Evolutionary conservation across 2,797 vertebrate genomes (phyloP), one percentile per base, ranked within the genome.

Genomic region (Halcyon badia): DNA sequence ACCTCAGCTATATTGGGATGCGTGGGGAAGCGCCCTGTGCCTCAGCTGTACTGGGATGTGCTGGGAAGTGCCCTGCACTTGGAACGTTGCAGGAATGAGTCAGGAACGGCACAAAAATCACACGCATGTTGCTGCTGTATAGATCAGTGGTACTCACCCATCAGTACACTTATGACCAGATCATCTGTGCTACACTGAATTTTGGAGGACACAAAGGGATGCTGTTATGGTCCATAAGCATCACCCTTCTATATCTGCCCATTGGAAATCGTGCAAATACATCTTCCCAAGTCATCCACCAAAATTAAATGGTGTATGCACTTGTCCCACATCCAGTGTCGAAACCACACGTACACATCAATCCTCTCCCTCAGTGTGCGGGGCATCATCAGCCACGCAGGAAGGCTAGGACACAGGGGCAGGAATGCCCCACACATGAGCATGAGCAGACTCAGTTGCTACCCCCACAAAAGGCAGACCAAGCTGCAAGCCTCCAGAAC

Each of bases 41-140:
- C 64, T 19, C 70, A 42, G 33, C 6, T 39, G 0, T 8, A 6
- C 15, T 37, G 73, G 60, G 35, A 51, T 26, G 37, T 62, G 24
- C 64, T 21, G 68, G n/a, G 51, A 51, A 71, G 48, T 2, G 4
- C 5, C 31, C 31, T 17, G 39, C 8, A 0, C 41, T 33, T 37
- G 39, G 69, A 62, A 33, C 0, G 1, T 51, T 39, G 42, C 54
- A 66, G 49, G 56, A 71, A 11, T 1, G 0, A 37, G 42, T 30
- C 14, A 0, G 72, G 26, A 70, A 11, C 0, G 1, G 48, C 31
- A 52, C 42, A 52, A 71, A 85, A 61, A 19, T 35, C 72, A 44
- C 24, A 8, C 6, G 0, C 0, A 0, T 54, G 33, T 26, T 52
- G 46, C 22, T 1, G 4, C 49, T 56, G 24, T 25, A 3, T 2